Percentiles rank a stretch among this genome's conserved stretches.
Conservation (phyloP, 2,888 invertebrate genomes). For the Danaus chrysippus region DNA sequence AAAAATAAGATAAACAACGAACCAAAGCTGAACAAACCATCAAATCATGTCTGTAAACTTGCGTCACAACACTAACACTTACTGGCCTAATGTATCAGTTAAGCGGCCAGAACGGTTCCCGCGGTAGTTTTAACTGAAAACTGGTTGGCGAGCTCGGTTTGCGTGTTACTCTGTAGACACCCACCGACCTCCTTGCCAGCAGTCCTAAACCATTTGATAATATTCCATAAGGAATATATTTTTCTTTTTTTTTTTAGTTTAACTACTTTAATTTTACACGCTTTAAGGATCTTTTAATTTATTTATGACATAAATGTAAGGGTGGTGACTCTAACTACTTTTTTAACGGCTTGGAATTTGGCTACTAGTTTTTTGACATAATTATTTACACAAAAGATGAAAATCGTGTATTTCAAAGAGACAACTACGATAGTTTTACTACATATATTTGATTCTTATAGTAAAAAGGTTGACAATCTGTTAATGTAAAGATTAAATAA, state of each 20-base stretch:
- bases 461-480: slow-evolving; percentile 4
- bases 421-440: no score
- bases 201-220: slow-evolving; percentile 52
- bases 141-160: slow-evolving; percentile 61
- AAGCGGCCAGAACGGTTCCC: slow-evolving; percentile 55
- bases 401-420: no score
- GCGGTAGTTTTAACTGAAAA: slow-evolving; percentile 70
- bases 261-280: not conserved
- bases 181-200: slow-evolving; percentile 60
- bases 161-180: slow-evolving; percentile 65
- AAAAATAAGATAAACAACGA: not conserved
- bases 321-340: no score
- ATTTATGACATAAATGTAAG: no score
- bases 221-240: not conserved
- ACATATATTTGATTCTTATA: no score
- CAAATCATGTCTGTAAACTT: slow-evolving; percentile 19
- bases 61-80: slow-evolving; percentile 27
- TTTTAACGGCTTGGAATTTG: no score
- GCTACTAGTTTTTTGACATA: no score
- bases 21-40: slow-evolving; percentile 16
- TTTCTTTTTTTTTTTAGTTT: not conserved
- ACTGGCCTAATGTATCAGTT: slow-evolving; percentile 21
- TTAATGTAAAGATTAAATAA: not conserved
- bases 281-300: not conserved
- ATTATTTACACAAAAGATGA: no score